A percentile compares a stretch with the other conserved stretches of the same genome.
Conservation (phyloP, 2,113 vertebrate genomes). For the Raja brachyura region DNA sequence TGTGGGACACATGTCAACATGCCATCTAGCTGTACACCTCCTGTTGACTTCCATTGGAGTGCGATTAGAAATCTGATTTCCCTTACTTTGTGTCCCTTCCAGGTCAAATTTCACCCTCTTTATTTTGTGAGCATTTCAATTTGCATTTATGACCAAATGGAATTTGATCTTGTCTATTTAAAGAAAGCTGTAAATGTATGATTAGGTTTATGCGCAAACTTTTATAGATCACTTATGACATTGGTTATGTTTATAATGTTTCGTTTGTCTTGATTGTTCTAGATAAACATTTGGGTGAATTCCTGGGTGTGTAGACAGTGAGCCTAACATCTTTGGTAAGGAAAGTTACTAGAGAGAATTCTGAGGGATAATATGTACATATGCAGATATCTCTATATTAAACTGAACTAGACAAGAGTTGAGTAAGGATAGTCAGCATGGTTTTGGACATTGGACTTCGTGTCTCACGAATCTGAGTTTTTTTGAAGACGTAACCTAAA, state of each 20-base stretch:
- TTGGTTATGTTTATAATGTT: not conserved
- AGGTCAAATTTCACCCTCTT: not conserved
- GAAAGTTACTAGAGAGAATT: no score
- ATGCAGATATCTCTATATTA: no score
- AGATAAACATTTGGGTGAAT: not conserved
- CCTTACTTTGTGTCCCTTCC: not conserved
- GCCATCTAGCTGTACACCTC: not conserved
- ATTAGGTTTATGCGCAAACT: not conserved
- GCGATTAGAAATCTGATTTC: not conserved
- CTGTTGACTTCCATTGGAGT: not conserved
- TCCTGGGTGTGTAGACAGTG: not conserved
- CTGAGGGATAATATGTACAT: no score
- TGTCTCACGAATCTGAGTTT: no score
- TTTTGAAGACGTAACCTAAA: no score
- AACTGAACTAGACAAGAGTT: no score
- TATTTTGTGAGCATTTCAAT: not conserved
- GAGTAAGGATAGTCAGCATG: no score
- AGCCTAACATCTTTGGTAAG: no score
- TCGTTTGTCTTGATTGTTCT: not conserved
- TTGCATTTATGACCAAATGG: not conserved
- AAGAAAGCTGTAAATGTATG: not conserved
- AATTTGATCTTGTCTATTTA: conserved; percentile 10
- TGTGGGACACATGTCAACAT: no score
- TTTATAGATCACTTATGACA: not conserved
- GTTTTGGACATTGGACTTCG: no score